Conservation (phyloP, 2,797 vertebrate genomes). For the Microcaecilia unicolor region DNA sequence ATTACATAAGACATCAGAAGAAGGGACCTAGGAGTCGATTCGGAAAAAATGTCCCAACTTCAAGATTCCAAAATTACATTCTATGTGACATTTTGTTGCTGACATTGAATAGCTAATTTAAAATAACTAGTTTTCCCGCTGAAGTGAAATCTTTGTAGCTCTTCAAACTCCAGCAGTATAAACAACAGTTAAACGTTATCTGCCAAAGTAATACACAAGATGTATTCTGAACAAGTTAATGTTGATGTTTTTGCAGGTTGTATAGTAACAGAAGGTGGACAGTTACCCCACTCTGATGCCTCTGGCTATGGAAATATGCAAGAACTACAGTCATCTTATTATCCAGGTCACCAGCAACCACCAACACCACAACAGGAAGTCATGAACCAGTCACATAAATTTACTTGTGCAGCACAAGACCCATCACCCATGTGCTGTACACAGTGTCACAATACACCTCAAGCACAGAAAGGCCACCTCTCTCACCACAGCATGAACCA, state of each 20-base stretch:
- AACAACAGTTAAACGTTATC: no score
- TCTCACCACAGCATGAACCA: slow-evolving; percentile 28
- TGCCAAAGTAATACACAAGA: no score
- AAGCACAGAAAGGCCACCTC: slow-evolving; percentile 42
- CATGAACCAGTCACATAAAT: slow-evolving; percentile 58
- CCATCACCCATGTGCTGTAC: slow-evolving; percentile 68
- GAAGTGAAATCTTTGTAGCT: no score
- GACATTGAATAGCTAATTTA: no score
- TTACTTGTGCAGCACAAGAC: slow-evolving; percentile 59
- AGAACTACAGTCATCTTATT: slow-evolving; percentile 63
- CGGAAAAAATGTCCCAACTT: no score
- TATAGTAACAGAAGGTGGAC: slow-evolving; percentile 75
- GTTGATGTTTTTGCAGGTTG: slow-evolving; percentile 60
- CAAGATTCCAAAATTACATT: no score
- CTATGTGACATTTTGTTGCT: no score
- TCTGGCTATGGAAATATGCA: slow-evolving; percentile 51
- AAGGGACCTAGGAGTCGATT: no score
- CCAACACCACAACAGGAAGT: slow-evolving; percentile 50
- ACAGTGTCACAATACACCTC: slow-evolving; percentile 52
- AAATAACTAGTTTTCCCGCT: no score
- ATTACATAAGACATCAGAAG: no score
- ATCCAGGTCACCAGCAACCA: slow-evolving; percentile 44
- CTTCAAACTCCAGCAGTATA: no score
- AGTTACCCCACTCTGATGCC: slow-evolving; percentile 54
- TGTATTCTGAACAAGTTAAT: no score